Conservation (phyloP, 2,888 invertebrate genomes). For the Eupithecia exiguata region DNA sequence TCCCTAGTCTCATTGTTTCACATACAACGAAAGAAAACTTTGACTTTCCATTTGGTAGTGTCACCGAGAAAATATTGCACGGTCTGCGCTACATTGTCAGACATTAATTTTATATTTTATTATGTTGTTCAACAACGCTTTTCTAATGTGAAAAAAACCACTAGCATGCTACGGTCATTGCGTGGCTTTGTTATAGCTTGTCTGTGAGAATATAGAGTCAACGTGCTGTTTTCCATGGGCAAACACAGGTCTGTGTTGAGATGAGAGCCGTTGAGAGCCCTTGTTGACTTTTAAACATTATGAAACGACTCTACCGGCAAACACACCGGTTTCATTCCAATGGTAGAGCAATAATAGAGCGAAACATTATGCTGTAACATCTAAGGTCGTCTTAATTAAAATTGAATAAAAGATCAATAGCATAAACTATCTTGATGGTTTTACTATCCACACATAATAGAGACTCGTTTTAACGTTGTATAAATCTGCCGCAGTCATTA, state of each 20-base stretch:
- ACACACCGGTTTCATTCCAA: conserved; percentile 5
- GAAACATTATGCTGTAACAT: background rate
- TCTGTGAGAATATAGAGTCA: conserved; percentile 17
- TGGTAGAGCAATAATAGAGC: conserved; percentile 1
- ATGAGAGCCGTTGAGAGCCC: background rate
- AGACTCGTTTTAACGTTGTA: conserved; percentile 12
- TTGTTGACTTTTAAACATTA: conserved; percentile 8
- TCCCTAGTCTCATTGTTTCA: conserved; percentile 78
- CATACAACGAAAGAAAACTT: conserved; percentile 68
- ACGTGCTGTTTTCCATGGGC: conserved; percentile 20
- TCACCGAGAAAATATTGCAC: conserved; percentile 43
- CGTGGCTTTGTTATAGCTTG: conserved; percentile 7
- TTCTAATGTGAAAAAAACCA: conserved; percentile 16
- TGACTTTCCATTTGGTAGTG: conserved; percentile 70
- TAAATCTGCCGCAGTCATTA: conserved; percentile 20
- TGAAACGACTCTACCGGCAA: conserved; percentile 3
- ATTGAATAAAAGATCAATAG: conserved; percentile 6
- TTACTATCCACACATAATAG: conserved; percentile 11
- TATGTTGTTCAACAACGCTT: conserved; percentile 24
- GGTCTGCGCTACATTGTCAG: conserved; percentile 2
- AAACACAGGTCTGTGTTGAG: conserved; percentile 12
- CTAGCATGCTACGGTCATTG: conserved; percentile 5
- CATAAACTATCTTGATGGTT: conserved; percentile 20
- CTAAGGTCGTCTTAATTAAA: conserved; percentile 1
- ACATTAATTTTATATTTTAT: conserved; percentile 6